Conservation (phyloP, 2,888 invertebrate species). For the Aethes cnicana region DNA sequence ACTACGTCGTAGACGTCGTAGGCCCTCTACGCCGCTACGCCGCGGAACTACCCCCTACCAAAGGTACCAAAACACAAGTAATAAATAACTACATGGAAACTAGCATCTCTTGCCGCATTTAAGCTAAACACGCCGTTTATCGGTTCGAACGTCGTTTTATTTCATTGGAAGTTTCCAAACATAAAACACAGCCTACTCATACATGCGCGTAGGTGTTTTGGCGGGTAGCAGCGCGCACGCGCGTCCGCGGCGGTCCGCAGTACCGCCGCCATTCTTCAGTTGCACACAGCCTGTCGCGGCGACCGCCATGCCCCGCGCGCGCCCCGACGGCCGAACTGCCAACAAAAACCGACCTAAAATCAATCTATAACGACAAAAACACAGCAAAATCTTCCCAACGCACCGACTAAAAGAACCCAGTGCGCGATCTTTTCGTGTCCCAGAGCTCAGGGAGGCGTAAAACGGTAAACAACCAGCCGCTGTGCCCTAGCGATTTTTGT, state of each 20-base stretch:
- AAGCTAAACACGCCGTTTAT: too few species aligned
- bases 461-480: conserved; percentile 74
- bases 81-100: too few species aligned
- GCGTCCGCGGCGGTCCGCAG: conserved; percentile 71
- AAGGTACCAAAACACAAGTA: too few species aligned
- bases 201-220: conserved; percentile 80
- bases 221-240: conserved; percentile 74
- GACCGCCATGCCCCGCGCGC: conserved; percentile 48
- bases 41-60: conserved; percentile 14
- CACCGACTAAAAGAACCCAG: conserved; percentile 36
- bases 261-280: conserved; percentile 80
- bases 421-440: conserved; percentile 38
- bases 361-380: conserved; percentile 43
- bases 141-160: not conserved
- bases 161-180: conserved; percentile 61
- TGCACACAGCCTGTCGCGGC: conserved; percentile 59
- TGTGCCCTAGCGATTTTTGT: conserved; percentile 75
- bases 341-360: conserved; percentile 62
- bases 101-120: too few species aligned
- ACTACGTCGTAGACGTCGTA: conserved; percentile 27
- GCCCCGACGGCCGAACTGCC: conserved; percentile 54
- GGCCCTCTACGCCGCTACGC: conserved; percentile 10
- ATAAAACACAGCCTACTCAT: conserved; percentile 55
- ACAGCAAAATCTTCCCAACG: conserved; percentile 44
- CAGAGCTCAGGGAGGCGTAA: conserved; percentile 55